phyloP scores from a whole-genome alignment of 2,113 vertebrate species.

The Theristicus caerulescens region DNA sequence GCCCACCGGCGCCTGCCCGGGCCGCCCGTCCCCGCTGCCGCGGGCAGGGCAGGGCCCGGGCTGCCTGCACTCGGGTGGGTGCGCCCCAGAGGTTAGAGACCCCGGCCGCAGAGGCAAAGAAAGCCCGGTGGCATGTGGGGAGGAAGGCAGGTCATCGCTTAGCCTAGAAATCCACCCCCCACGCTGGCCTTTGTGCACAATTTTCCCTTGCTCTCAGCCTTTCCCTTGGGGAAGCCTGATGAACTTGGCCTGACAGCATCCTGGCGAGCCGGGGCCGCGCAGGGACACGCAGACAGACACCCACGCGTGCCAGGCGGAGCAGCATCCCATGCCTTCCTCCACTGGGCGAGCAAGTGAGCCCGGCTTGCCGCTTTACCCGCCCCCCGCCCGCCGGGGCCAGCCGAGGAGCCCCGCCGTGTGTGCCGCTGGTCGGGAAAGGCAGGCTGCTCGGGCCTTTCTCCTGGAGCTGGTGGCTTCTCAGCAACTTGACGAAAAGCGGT shows the following conservation, averaged over 20 bases:
- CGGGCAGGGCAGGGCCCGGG: not conserved
- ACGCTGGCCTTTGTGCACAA: not conserved
- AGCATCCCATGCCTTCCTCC: not conserved
- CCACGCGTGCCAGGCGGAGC: not conserved
- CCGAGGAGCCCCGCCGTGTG: not conserved
- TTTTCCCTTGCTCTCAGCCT: not conserved
- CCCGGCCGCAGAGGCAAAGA: not conserved
- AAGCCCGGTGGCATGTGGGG: not conserved
- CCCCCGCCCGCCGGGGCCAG: not conserved
- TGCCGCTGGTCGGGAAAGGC: accelerated
- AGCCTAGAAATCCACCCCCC: not conserved
- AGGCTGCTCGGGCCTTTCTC: not conserved
- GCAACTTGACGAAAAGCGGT: not conserved
- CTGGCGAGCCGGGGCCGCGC: not conserved
- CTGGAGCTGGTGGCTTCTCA: not conserved
- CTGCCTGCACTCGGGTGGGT: too few relatives aligned
- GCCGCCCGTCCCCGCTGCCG: too few relatives aligned
- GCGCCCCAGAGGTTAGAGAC: not conserved
- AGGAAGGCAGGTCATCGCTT: not conserved
- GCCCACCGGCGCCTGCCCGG: not conserved
- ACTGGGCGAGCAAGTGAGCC: not conserved
- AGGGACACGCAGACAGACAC: not conserved
- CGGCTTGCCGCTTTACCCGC: too few relatives aligned
- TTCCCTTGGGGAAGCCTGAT: not conserved
- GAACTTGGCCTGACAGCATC: not conserved